phyloP scores from a whole-genome alignment of 2,888 invertebrate species.

The Thalpophila matura region DNA sequence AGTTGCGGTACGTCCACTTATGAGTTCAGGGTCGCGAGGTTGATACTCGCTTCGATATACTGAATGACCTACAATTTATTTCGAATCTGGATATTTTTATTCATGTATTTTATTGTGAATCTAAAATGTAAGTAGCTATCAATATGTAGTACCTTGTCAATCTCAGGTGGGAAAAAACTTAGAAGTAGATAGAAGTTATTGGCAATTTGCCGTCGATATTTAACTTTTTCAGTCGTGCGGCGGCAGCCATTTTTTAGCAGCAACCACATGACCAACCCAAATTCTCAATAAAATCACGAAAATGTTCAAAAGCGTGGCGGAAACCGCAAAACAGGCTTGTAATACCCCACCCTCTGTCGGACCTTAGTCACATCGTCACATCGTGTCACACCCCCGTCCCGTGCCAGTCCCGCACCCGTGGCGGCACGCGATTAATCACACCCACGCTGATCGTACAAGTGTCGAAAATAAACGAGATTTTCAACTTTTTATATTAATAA shows the following conservation, averaged over 20 bases:
- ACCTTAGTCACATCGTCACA: conserved; percentile 46
- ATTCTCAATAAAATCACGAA: background rate
- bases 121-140: too few relatives aligned
- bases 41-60: background rate
- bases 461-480: conserved; percentile 57
- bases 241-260: background rate
- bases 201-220: too few relatives aligned
- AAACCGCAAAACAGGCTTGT: conserved; percentile 30
- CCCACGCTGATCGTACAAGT: conserved; percentile 51
- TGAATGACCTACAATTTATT: background rate
- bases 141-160: background rate
- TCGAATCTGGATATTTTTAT: background rate
- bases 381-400: conserved; percentile 13
- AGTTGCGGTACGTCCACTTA: conserved; percentile 2
- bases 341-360: conserved; percentile 16
- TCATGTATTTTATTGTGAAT: background rate
- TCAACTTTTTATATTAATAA: conserved; percentile 54
- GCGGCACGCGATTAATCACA: conserved; percentile 54
- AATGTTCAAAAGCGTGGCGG: conserved; percentile 15
- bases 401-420: conserved; percentile 4
- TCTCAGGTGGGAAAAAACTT: background rate
- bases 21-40: conserved; percentile 18
- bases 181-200: too few relatives aligned
- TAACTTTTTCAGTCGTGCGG: too few relatives aligned
- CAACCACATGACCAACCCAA: background rate